phyloP scores from a whole-genome alignment of 2,888 invertebrate species.

The Nymphalis c-album region DNA sequence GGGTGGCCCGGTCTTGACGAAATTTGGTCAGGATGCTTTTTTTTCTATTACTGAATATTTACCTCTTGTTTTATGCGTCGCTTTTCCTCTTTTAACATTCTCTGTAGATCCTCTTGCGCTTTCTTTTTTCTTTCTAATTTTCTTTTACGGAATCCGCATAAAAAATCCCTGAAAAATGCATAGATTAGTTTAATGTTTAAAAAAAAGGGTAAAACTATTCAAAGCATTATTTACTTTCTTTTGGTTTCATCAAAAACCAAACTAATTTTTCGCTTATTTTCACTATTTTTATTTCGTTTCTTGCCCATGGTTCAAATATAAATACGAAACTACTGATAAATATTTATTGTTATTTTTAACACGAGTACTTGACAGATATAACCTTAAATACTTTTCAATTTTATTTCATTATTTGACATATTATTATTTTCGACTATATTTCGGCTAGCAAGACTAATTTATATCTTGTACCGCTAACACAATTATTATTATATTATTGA shows the following conservation, averaged over 20 bases:
- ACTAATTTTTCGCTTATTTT: slow-evolving; percentile 63
- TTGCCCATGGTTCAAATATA: slow-evolving; percentile 58
- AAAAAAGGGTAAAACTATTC: not conserved
- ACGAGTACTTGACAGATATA: not conserved
- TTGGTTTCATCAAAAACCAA: slow-evolving; percentile 73
- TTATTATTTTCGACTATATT: not conserved
- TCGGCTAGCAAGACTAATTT: no score
- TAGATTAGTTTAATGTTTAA: slow-evolving; percentile 12
- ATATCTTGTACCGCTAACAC: no score
- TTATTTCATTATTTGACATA: no score
- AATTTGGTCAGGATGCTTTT: no score
- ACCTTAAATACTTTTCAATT: not conserved
- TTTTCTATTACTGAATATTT: not conserved
- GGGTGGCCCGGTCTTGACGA: no score
- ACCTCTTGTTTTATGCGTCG: slow-evolving; percentile 89
- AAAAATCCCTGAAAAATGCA: slow-evolving; percentile 84
- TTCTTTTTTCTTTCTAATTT: slow-evolving; percentile 88
- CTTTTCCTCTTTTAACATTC: slow-evolving; percentile 87
- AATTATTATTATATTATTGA: no score
- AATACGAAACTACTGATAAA: not conserved
- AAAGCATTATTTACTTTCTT: slow-evolving; percentile 57
- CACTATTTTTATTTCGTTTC: slow-evolving; percentile 60
- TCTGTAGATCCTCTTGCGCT: slow-evolving; percentile 87
- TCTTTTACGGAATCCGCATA: slow-evolving; percentile 90
- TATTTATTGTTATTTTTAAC: slow-evolving; percentile 1